Conservation (phyloP, 2,113 vertebrate species). For the Stigmatopora nigra region DNA sequence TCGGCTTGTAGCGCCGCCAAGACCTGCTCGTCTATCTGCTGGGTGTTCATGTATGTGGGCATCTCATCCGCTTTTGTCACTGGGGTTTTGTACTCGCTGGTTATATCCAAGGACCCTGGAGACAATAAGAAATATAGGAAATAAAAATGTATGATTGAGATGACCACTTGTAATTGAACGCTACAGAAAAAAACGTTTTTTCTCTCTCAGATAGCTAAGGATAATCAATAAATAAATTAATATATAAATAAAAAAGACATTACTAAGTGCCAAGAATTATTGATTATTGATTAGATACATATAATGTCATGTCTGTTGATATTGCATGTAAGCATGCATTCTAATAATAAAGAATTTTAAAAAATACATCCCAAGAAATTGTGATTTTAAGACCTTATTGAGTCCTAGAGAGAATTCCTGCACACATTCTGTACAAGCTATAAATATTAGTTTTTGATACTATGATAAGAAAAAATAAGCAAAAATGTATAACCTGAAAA, state of each 20-base stretch:
- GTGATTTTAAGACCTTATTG: too few species aligned
- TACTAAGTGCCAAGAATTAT: too few species aligned
- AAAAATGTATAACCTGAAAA: neutral
- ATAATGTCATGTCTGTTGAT: too few species aligned
- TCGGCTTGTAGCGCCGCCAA: slow-evolving; percentile 70
- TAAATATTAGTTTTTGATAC: neutral
- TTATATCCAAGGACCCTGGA: slow-evolving; percentile 80
- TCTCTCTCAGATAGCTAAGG: too few species aligned
- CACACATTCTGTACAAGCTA: neutral
- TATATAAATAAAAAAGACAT: too few species aligned
- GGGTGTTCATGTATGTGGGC: slow-evolving; percentile 87
- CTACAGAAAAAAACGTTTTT: too few species aligned
- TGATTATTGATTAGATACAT: too few species aligned
- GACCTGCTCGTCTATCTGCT: slow-evolving; percentile 76
- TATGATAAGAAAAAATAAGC: neutral
- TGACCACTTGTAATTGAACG: too few species aligned
- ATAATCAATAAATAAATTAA: too few species aligned
- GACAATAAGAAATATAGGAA: neutral
- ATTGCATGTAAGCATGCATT: too few species aligned
- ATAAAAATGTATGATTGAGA: neutral
- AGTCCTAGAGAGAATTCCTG: neutral
- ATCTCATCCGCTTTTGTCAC: slow-evolving; percentile 58
- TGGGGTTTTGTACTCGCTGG: slow-evolving; percentile 72
- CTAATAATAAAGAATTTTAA: too few species aligned
- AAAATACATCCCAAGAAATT: too few species aligned